Base-by-base conservation (phyloP, 2,888 invertebrate genomes). In the Brachypalpus laphriformis region DNA sequence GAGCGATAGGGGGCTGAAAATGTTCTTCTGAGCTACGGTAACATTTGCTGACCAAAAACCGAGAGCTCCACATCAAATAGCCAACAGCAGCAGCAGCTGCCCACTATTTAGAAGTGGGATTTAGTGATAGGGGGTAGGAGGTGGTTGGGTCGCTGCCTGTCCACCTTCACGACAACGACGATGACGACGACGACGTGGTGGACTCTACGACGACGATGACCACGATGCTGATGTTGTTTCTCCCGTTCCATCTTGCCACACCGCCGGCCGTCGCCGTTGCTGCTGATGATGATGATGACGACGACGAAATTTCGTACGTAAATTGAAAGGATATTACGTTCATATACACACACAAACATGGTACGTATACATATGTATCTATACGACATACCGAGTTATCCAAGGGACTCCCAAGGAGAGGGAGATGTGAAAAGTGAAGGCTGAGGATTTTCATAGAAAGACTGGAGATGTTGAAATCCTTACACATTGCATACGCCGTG, bases 401-500 rank as follows among this genome's bases (percentile, higher is more conserved):
- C 81, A 54, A 85, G 76, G 70, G 65, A 63, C 47, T 72, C 56
- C 14, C 25, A 72, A 82, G 59, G 54, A 78, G 56, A 47, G 80
- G 80, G 82, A 86, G 80, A 14, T 40, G 80, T 81, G 81, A 87
- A 87, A 87, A 83, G 81, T 75, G 75, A 77, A 87, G 77, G 87
- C 68, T 83, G 83, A 83, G 87, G 82, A 76, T 77, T 78, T 82
- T 82, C 87, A 77, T 74, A 87, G 80, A 87, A 81, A 82, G 68
- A 86, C 82, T 82, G 86, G 86, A 87, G 87, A 87, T 87, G 87
- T 51, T 87, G 76, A 76, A 77, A 86, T 82, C 86, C 82, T 82
- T 82, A 71, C 83, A 74, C 68, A 74, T 83, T 68, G 42, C 63
- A 54, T 59, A 71, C 34, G 51, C 14, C 51, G 54, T 56, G 49